Base-by-base conservation (phyloP, 2,113 vertebrate species). In the Lophura nycthemera region DNA sequence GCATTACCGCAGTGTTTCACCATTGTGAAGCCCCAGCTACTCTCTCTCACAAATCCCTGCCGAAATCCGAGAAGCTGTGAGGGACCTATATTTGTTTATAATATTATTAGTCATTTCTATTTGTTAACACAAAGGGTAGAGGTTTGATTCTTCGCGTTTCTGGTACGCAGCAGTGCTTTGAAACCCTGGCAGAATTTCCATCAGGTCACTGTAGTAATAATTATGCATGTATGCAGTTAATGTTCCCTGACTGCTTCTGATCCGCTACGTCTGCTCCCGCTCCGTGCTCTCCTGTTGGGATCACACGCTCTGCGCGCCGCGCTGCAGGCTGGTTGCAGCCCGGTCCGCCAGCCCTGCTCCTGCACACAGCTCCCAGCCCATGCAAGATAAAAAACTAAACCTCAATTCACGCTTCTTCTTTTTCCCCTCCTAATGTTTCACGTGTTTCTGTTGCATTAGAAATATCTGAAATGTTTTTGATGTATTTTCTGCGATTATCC, bases 181-280 rank as follows among this genome's bases (percentile, higher is more conserved):
- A 89, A 92, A 94, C 40, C 95, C 90, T 91, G 88, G 69, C 64
- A 65, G 52, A 82, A 96, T 96, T 93, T 95, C 81, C 86, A 81
- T 94, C 84, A 86, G 89, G 80, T 94, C 96, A 81, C 93, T 74
- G 74, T 83, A 81, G 88, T 75, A 90, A 86, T 96, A 91, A 96
- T 95, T 95, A 87, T 96, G 94, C 71, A 79, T 82, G 27, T 83
- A 73, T 94, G 74, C 78, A 94, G 91, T 95, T 96, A 96, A 97
- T 97, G 96, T 96, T 97, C 96, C 95, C 86, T 93, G 91, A 73
- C 85, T 96, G 78, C 67, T 47, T 86, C 82, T 74, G 78, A 88
- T 89, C 80, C 50, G 38, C 80, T 12, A 45, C 84, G 74, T 67
- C 84, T 94, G 83, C 75, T 97, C 93, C 86, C 90, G 94, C 56